Conservation (phyloP, 2,888 invertebrate species). For the Osedax frankpressi region DNA sequence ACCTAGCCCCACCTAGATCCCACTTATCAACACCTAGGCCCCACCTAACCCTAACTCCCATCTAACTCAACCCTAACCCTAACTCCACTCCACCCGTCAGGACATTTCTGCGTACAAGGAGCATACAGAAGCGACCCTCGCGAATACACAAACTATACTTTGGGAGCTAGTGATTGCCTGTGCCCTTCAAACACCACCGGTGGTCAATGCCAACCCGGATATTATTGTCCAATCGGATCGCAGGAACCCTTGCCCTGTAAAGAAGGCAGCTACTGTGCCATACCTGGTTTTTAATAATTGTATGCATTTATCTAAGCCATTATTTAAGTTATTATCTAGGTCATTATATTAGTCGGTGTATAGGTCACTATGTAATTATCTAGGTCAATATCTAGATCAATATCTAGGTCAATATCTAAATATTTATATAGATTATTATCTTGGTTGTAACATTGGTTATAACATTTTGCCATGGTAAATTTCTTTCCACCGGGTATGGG, state of each 20-base stretch:
- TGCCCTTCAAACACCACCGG: slow-evolving; percentile 37
- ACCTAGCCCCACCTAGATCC: neutral
- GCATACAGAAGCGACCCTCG: slow-evolving; percentile 34
- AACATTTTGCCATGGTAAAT: no score
- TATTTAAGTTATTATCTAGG: no score
- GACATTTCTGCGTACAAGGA: slow-evolving; percentile 36
- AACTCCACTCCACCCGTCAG: slow-evolving; percentile 18
- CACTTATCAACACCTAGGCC: neutral
- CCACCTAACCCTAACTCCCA: neutral
- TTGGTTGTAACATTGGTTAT: no score
- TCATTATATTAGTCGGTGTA: no score
- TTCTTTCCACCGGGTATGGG: no score
- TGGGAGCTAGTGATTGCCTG: slow-evolving; percentile 30
- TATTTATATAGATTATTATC: no score
- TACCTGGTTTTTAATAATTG: slow-evolving; percentile 26
- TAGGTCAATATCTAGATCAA: no score
- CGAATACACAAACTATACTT: slow-evolving; percentile 35
- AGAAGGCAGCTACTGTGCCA: slow-evolving; percentile 35
- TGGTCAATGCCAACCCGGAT: slow-evolving; percentile 36
- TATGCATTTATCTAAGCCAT: no score
- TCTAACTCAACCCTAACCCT: neutral
- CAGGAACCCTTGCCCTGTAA: slow-evolving; percentile 34
- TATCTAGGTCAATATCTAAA: no score
- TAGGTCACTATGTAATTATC: no score
- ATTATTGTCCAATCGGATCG: slow-evolving; percentile 35